These are phyloP conservation scores for Dipus sagitta DNA, from an alignment of 2,797 vertebrate species.

Conservation along the genomic window DNA sequence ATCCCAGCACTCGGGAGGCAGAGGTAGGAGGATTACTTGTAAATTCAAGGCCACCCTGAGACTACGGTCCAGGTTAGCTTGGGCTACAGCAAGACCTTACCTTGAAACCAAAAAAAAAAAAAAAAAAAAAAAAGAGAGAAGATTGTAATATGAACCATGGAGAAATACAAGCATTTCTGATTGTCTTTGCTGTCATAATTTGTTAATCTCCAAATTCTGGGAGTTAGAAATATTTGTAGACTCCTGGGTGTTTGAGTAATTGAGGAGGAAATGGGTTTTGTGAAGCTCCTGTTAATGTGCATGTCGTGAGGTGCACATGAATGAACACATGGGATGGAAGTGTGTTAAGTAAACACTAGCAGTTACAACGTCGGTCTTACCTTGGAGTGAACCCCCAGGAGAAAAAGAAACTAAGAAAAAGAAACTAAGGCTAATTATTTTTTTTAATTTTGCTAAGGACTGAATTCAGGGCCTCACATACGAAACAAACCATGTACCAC, in stretches of 20 bases:
- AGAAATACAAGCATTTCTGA: too few relatives aligned
- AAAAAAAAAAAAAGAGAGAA: background rate
- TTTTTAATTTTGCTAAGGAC: too few relatives aligned
- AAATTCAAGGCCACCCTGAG: too few relatives aligned
- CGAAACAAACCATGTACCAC: background rate
- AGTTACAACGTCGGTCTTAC: background rate
- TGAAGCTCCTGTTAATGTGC: background rate
- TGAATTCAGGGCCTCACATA: background rate
- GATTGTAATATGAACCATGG: background rate
- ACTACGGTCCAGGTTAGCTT: too few relatives aligned
- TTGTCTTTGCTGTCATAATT: conserved; percentile 13
- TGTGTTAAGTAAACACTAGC: background rate
- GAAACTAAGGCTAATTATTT: background rate
- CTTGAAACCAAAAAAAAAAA: too few relatives aligned
- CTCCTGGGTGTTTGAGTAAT: conserved; percentile 18
- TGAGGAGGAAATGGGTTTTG: conserved; percentile 12
- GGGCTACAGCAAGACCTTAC: too few relatives aligned
- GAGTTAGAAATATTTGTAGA: background rate
- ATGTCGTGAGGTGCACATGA: background rate
- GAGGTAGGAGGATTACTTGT: too few relatives aligned
- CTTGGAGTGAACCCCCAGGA: background rate
- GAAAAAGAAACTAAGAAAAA: conserved; percentile 43
- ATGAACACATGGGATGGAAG: conserved; percentile 14
- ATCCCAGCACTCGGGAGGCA: too few relatives aligned
- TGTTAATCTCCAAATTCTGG: conserved; percentile 21